Conservation (phyloP, 2,113 vertebrate genomes). For the Neomonachus schauinslandi region DNA sequence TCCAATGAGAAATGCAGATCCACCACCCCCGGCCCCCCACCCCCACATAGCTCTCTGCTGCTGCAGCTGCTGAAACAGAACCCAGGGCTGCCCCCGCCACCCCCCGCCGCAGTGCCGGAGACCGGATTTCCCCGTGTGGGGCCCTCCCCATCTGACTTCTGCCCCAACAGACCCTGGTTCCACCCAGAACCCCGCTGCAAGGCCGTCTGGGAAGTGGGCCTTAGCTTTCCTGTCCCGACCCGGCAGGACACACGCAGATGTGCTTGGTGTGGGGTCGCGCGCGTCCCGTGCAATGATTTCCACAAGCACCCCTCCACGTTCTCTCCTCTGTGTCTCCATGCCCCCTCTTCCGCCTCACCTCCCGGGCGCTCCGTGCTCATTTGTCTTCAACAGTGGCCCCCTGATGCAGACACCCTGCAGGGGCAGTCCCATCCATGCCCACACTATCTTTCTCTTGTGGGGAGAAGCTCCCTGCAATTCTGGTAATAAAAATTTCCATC, state of each 20-base stretch:
- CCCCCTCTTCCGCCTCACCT: neutral
- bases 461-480: neutral
- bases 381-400: neutral
- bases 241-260: neutral
- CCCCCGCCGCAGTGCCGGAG: too few species aligned
- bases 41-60: accelerated
- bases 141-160: neutral
- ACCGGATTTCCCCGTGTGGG: accelerated
- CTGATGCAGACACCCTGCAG: too few species aligned
- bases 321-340: neutral
- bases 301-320: neutral
- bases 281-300: neutral
- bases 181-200: neutral
- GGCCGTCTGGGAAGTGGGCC: neutral
- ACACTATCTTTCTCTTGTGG: neutral
- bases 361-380: neutral
- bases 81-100: neutral
- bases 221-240: neutral
- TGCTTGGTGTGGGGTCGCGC: neutral
- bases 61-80: too few species aligned
- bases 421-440: neutral
- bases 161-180: neutral
- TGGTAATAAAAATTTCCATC: neutral
- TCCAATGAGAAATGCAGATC: neutral
- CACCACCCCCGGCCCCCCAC: accelerated